These are phyloP conservation scores for Catocala sponsa DNA, from an alignment of 2,888 invertebrate species.

Conservation along the genomic window DNA sequence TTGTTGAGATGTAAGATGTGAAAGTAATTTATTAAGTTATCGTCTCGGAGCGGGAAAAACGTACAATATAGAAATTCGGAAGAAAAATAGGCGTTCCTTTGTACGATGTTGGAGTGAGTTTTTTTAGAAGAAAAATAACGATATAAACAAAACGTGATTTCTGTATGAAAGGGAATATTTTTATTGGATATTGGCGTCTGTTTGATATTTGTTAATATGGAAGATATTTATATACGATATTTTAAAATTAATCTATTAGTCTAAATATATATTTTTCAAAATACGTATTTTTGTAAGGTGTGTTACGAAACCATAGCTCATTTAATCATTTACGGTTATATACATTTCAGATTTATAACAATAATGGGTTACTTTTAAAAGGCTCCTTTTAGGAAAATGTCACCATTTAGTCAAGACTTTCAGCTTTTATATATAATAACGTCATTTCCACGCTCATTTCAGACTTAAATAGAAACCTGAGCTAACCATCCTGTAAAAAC, in stretches of 20 bases:
- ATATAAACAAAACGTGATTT: conserved; percentile 30
- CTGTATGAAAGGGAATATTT: conserved; percentile 13
- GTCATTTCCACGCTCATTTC: too few relatives aligned
- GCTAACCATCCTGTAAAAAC: neutral
- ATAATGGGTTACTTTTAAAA: too few relatives aligned
- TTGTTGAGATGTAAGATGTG: conserved; percentile 61
- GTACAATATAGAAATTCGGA: conserved; percentile 50
- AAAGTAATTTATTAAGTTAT: conserved; percentile 68
- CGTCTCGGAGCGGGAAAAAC: conserved; percentile 44
- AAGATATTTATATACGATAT: too few relatives aligned
- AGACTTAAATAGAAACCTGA: neutral
- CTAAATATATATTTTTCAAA: too few relatives aligned
- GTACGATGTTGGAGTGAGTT: conserved; percentile 36
- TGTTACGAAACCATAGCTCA: too few relatives aligned
- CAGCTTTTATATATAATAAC: too few relatives aligned
- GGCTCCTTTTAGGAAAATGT: too few relatives aligned
- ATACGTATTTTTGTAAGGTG: too few relatives aligned
- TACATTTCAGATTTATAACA: too few relatives aligned
- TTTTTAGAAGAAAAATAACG: conserved; percentile 30
- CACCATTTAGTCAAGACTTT: too few relatives aligned
- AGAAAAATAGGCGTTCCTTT: conserved; percentile 47
- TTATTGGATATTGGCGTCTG: conserved; percentile 7
- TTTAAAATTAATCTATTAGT: too few relatives aligned
- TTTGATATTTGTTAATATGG: neutral
- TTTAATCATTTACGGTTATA: too few relatives aligned